Conservation (phyloP, 35 echinoderm and acorn worm species). For the Chiridota heheva region DNA sequence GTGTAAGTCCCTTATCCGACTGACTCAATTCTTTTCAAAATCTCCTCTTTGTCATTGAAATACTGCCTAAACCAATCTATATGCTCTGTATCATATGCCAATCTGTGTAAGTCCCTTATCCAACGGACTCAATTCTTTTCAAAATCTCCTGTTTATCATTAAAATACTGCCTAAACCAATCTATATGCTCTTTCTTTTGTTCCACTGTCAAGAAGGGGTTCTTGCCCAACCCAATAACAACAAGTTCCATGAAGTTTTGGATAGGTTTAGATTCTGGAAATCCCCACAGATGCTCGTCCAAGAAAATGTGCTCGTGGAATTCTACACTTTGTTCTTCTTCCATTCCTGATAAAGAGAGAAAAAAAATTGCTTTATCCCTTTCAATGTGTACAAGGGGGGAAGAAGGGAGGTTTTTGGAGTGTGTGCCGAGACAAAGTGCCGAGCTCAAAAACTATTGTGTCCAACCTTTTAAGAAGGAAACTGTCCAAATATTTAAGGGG, state of each 20-base stretch:
- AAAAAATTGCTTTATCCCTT: not conserved
- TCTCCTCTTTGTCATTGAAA: slow-evolving; percentile 68
- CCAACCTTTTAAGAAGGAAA: no score
- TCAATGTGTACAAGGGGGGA: not conserved
- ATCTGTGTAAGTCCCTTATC: no score
- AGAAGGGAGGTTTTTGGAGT: not conserved
- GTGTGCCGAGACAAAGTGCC: not conserved
- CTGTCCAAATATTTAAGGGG: no score
- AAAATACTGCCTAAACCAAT: slow-evolving; percentile 90
- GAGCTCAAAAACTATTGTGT: no score
- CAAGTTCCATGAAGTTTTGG: slow-evolving; percentile 90
- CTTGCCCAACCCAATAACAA: slow-evolving; percentile 74
- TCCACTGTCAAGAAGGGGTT: slow-evolving; percentile 86
- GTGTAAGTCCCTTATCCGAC: no score
- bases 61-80: slow-evolving; percentile 85
- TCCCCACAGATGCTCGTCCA: slow-evolving; percentile 69
- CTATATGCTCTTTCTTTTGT: slow-evolving; percentile 88
- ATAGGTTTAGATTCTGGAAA: slow-evolving; percentile 68
- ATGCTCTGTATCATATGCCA: no score
- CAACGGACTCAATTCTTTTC: slow-evolving; percentile 37
- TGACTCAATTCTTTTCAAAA: slow-evolving; percentile 65
- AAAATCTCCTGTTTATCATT: slow-evolving; percentile 65
- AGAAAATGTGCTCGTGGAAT: slow-evolving; percentile 90
- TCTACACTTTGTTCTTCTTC: slow-evolving; percentile 76
- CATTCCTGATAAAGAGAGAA: slow-evolving; percentile 54